Evolutionary conservation across 1,140 invertebrate species (phyloP), one percentile per base, ranked within the genome.

Genomic region (Apis dorsata): DNA sequence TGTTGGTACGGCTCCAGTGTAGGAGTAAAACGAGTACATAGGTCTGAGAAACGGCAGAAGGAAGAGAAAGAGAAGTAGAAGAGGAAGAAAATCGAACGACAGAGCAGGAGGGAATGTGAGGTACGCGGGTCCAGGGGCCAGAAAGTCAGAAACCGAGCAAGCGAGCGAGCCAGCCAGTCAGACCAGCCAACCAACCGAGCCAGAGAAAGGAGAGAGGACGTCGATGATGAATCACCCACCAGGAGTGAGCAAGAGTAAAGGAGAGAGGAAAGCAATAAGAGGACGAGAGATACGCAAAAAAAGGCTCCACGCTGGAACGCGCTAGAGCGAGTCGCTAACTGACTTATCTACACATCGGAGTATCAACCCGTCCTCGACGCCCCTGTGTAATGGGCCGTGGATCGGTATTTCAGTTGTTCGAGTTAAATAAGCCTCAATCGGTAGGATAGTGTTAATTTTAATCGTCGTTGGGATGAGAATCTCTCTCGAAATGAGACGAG

Each of bases 311-410:
- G 90, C 89, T 86, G 91, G 90, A 92, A 91, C 91, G 92, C 92
- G 92, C 90, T 93, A 94, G 92, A 93, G 88, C 92, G 92, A 93
- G 91, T 93, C 92, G 90, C 90, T 92, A 92, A 91, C 92, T 90
- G 91, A 93, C 93, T 94, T 94, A 94, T 94, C 92, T 92, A 81
- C 81, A 90, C 86, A 91, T 91, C 89, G 77, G 73, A 65, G 77
- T 80, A 79, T 80, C 82, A 70, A 77, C 63, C 28, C 79, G 4
- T 70, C 49, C 59, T 17, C 76, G 59, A 21, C 75, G 57, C 28
- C 59, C n/a, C 12, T 8, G 21, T 69, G 63, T 81, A 81, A 83
- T 71, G 75, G 55, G 15, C 34, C 60, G n/a, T 72, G 55, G 21
- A 19, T 10, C 13, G 28, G 49, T 63, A 83, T 78, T 83, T 83